Conservation (phyloP, 37 sponge, comb jelly and placozoan species). For the Eunapius fragilis region DNA sequence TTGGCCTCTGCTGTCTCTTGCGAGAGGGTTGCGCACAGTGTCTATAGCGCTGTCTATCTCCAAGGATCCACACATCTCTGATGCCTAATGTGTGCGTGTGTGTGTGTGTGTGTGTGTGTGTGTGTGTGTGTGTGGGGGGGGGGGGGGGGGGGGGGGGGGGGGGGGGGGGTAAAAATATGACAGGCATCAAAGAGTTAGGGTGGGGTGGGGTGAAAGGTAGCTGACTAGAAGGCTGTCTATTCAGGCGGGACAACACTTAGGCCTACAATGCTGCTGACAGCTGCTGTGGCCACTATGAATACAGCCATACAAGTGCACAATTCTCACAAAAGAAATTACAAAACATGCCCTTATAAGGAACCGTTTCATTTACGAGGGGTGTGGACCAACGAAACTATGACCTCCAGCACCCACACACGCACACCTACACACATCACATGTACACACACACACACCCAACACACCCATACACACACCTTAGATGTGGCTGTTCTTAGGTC, state of each 20-base stretch:
- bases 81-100: slow-evolving; percentile 74
- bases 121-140: not conserved
- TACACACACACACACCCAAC: not conserved
- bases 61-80: slow-evolving; percentile 91
- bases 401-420: not conserved
- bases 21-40: slow-evolving; percentile 59
- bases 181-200: too few species aligned
- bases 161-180: not conserved
- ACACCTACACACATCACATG: not conserved
- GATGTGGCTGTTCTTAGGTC: slow-evolving; percentile 89
- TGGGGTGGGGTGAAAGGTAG: not conserved
- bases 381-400: not conserved
- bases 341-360: too few species aligned
- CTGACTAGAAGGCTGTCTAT: not conserved
- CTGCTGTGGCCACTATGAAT: too few species aligned
- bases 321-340: not conserved
- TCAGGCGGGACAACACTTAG: too few species aligned
- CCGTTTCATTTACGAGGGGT: too few species aligned
- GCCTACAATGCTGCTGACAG: too few species aligned
- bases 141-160: not conserved
- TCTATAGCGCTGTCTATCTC: slow-evolving; percentile 93
- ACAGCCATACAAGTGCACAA: too few species aligned
- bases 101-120: too few species aligned
- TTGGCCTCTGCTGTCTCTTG: slow-evolving; percentile 58
- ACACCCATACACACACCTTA: slow-evolving; percentile 23